A percentile compares a stretch with the other conserved stretches of the same genome.
phyloP scores from a whole-genome alignment of 1,140 invertebrate species.

The Homarus americanus region DNA sequence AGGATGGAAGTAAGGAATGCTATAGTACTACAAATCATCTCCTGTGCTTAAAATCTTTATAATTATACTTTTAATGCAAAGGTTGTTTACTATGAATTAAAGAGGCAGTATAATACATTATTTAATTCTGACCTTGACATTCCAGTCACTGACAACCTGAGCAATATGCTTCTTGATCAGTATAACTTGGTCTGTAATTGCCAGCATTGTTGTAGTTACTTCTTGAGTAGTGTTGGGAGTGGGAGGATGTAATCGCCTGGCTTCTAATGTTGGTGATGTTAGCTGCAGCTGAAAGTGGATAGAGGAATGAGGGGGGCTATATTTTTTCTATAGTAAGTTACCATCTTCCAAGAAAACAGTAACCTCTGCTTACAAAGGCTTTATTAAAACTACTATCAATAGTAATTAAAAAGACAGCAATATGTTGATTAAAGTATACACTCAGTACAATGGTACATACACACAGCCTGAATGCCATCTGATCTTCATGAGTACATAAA shows the following conservation, averaged over 20 bases:
- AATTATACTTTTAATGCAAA: neutral
- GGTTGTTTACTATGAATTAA: neutral
- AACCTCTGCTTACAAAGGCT: too few species aligned
- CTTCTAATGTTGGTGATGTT: slow-evolving; percentile 82
- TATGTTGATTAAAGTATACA: too few species aligned
- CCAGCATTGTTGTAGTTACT: slow-evolving; percentile 48
- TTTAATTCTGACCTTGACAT: slow-evolving; percentile 57
- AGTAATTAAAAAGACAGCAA: too few species aligned
- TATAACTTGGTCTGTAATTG: slow-evolving; percentile 57
- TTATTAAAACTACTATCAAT: too few species aligned
- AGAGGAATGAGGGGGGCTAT: too few species aligned
- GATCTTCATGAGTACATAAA: too few species aligned
- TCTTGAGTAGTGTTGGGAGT: slow-evolving; percentile 50
- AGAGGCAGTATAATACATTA: neutral
- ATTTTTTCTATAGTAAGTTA: too few species aligned
- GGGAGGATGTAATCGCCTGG: slow-evolving; percentile 40
- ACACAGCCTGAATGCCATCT: too few species aligned
- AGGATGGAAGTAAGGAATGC: too few species aligned
- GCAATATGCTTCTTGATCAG: slow-evolving; percentile 59
- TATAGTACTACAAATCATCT: too few species aligned
- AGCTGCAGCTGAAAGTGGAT: slow-evolving; percentile 77
- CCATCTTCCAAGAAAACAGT: neutral
- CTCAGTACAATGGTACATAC: too few species aligned
- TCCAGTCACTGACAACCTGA: slow-evolving; percentile 69
- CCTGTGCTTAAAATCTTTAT: too few species aligned